phyloP scores from a whole-genome alignment of 2,113 vertebrate species.

The Aspidoscelis tigris region DNA sequence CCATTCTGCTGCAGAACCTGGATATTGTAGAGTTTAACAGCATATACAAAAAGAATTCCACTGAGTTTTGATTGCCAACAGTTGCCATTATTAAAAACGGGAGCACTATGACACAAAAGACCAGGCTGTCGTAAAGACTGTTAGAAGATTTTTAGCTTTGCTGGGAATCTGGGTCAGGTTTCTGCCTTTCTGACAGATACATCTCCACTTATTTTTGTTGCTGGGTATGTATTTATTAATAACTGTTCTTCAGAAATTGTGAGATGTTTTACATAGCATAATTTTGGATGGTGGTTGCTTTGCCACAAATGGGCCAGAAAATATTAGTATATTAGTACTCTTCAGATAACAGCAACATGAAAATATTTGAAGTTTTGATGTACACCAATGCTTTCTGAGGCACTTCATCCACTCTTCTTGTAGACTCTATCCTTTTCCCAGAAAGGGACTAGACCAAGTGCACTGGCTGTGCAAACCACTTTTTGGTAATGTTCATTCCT shows the following conservation, averaged over 20 bases:
- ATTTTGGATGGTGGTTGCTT: background rate
- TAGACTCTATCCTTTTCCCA: too few relatives aligned
- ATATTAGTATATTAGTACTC: too few relatives aligned
- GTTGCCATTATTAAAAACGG: background rate
- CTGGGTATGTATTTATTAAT: too few relatives aligned
- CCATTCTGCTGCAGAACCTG: background rate
- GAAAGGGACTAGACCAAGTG: too few relatives aligned
- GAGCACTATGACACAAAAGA: background rate
- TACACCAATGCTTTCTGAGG: too few relatives aligned
- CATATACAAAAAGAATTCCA: background rate
- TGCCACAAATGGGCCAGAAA: background rate
- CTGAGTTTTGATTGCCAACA: background rate
- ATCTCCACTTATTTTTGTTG: too few relatives aligned
- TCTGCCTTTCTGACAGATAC: background rate
- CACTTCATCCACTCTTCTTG: too few relatives aligned
- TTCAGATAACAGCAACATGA: too few relatives aligned
- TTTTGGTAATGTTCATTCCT: too few relatives aligned
- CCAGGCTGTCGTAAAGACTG: background rate
- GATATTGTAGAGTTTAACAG: background rate
- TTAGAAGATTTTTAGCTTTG: background rate
- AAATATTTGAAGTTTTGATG: too few relatives aligned
- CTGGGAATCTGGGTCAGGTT: background rate
- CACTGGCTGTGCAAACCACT: too few relatives aligned
- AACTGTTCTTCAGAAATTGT: too few relatives aligned
- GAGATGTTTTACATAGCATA: background rate